Percentiles rank a stretch among this genome's conserved stretches.
These are phyloP conservation scores for Pycnonotus jocosus DNA, from an alignment of 2,113 vertebrate genomes.

Conservation along the genomic window DNA sequence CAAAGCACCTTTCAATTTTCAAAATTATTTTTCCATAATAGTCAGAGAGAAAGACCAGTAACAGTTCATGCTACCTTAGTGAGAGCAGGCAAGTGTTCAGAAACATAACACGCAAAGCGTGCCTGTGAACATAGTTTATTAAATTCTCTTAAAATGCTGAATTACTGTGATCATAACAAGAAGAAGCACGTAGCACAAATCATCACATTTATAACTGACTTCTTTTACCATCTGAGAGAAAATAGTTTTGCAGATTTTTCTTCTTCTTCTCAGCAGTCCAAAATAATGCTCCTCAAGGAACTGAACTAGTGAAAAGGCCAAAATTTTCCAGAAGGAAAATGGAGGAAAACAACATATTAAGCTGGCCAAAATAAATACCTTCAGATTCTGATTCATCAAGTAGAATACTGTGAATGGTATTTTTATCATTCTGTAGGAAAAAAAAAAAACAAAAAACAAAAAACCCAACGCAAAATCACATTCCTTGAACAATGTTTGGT, in stretches of 20 bases:
- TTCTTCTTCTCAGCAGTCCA: neutral
- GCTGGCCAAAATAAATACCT: conserved; percentile 22
- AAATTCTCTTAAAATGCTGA: neutral
- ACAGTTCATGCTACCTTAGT: neutral
- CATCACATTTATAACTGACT: neutral
- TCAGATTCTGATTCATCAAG: neutral
- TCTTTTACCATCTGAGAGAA: neutral
- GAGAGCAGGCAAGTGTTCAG: neutral
- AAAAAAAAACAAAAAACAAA: neutral
- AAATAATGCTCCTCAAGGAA: neutral
- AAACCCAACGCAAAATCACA: neutral
- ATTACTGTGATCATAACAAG: neutral
- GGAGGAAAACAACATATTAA: neutral
- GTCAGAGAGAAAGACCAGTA: neutral
- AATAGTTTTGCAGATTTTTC: neutral
- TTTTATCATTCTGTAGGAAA: neutral
- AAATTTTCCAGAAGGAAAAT: conserved; percentile 28
- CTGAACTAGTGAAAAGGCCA: neutral
- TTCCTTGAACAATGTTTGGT: neutral
- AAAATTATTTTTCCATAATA: neutral
- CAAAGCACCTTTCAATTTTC: neutral
- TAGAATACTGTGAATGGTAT: neutral
- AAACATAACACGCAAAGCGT: neutral
- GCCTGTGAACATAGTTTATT: neutral
- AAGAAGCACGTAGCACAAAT: neutral